These are phyloP conservation scores for Podarcis lilfordi DNA, from an alignment of 2,797 vertebrate genomes.

Conservation along the genomic window DNA sequence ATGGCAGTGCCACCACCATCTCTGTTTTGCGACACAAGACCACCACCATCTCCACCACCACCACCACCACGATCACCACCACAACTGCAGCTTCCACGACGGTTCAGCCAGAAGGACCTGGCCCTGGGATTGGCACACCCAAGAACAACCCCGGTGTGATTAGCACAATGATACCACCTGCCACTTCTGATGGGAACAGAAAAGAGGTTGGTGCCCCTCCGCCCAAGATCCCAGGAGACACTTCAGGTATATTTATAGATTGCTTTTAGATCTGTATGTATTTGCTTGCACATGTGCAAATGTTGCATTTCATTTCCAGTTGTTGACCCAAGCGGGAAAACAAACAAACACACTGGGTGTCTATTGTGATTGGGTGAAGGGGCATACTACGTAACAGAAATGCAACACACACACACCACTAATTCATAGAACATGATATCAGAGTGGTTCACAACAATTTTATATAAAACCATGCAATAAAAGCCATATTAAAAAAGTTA, in stretches of 20 bases:
- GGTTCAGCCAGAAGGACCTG: slow-evolving; percentile 54
- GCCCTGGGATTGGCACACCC: slow-evolving; percentile 46
- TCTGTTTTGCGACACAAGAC: slow-evolving; percentile 62
- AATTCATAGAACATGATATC: no score
- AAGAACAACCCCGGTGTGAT: slow-evolving; percentile 60
- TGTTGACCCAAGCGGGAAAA: background rate
- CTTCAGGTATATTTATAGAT: slow-evolving; percentile 75
- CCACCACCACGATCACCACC: slow-evolving; percentile 37
- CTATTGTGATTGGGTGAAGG: no score
- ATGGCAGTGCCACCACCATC: slow-evolving; percentile 59
- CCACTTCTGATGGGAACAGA: slow-evolving; percentile 66
- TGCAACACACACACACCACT: no score
- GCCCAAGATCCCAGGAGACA: slow-evolving; percentile 77
- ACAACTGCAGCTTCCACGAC: slow-evolving; percentile 48
- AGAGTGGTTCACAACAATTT: no score
- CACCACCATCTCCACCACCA: slow-evolving; percentile 33
- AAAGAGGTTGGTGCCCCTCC: slow-evolving; percentile 65
- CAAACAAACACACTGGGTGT: no score
- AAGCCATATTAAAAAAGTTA: no score
- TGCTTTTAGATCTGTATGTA: background rate
- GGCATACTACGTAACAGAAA: background rate
- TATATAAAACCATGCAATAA: no score
- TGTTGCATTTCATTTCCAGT: no score
- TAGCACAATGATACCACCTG: slow-evolving; percentile 74
- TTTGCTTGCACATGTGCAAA: background rate